Evolutionary conservation across 2,888 invertebrate species (phyloP), one percentile per base, ranked within the genome.

Genomic region (Drosophila niveifrons): DNA sequence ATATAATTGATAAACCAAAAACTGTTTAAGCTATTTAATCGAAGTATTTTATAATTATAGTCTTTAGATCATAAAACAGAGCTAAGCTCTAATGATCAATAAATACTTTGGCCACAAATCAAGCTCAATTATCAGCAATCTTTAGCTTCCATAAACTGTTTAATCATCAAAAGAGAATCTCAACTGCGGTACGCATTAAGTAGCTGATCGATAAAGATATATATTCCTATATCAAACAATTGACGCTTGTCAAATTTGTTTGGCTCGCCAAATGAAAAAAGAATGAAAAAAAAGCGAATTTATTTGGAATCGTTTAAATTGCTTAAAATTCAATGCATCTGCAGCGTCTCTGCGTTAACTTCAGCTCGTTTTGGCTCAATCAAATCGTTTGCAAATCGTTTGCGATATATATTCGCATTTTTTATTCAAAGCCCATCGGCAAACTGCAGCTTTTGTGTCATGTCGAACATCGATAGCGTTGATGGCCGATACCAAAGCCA

Each of bases 401-500:
- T 75, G 85, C 43, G n/a, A 72, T 72, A 77, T 57, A 75, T 48
- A 46, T 36, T 66, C 67, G 51, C 34, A 78, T 88, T 82, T 88
- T 78, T 82, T 83, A 83, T 83, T 82, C 83, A 82, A 82, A 77
- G 71, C 80, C 88, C 88, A 85, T 83, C 80, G 86, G 82, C 74
- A 69, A 81, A 75, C 69, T 82, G 83, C 83, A 85, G 84, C 89
- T 88, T 84, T 88, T 86, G 84, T 84, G 84, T 84, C 84, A 84
- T 84, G 84, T 84, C 75, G 57, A 71, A 84, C 84, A 84, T 78
- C 47, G 66, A 61, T 61, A 29, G 53, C 69, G 67, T 36, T 43
- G 66, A 51, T 47, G 65, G 13, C 55, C 56, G 61, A 11, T 44
- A 31, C 36, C 17, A 52, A 46, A n/a, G 36, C 36, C 17, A 52